These are phyloP conservation scores for Pseudomyrmex cubaensis DNA, from an alignment of 1,140 invertebrate genomes.

Conservation along the genomic window DNA sequence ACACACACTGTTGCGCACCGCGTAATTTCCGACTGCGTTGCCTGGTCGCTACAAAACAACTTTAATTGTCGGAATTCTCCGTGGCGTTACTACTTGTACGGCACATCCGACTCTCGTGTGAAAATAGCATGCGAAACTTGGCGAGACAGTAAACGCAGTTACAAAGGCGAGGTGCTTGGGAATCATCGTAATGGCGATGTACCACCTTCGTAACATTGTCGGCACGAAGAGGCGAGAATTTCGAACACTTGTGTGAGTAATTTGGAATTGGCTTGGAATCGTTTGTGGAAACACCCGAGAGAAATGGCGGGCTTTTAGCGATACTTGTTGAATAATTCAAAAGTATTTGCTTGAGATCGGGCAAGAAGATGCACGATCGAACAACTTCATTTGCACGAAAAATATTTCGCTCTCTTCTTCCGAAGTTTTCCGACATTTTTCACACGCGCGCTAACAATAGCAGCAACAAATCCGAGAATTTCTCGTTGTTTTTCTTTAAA, in stretches of 20 bases:
- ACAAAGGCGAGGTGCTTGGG: slow-evolving; percentile 59
- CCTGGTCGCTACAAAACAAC: slow-evolving; percentile 52
- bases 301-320: not conserved
- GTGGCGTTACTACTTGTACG: slow-evolving; percentile 48
- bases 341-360: not conserved
- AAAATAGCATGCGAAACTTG: slow-evolving; percentile 67
- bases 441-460: too few species aligned
- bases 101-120: slow-evolving; percentile 47
- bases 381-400: not conserved
- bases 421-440: too few species aligned
- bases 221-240: slow-evolving; percentile 52
- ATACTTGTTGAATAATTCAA: not conserved
- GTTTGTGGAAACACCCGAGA: not conserved
- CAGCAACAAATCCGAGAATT: too few species aligned
- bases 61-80: slow-evolving; percentile 69
- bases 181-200: slow-evolving; percentile 63
- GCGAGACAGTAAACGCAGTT: slow-evolving; percentile 64
- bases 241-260: slow-evolving; percentile 19
- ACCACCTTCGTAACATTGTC: slow-evolving; percentile 14
- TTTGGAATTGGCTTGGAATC: slow-evolving; percentile 7
- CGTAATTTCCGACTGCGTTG: slow-evolving; percentile 56
- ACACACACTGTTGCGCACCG: not conserved
- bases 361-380: not conserved
- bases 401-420: too few species aligned
- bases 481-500: too few species aligned